Evolutionary conservation across 2,797 vertebrate genomes (phyloP), one percentile per base, ranked within the genome.

Genomic region (Hirundo rustica): DNA sequence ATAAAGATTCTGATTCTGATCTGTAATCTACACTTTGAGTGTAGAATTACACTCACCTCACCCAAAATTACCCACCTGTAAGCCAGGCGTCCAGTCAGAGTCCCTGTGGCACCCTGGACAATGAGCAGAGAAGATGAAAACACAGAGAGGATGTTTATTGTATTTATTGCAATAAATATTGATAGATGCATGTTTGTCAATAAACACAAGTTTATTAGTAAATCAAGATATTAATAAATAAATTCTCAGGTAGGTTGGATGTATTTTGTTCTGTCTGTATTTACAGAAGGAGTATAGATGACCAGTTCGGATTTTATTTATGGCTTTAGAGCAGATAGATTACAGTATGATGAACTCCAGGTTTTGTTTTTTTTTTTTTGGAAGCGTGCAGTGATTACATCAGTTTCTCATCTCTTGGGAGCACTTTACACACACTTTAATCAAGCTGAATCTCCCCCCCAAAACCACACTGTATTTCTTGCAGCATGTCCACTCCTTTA

Each of bases 211-310:
- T 20, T 77, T 77, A 54, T 50, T 71, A 50, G 36, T 40, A 54
- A 71, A 40, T 15, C 0, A 26, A 18, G 2, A 38, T 68, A 36
- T 73, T 16, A 32, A 57, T 30, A 68, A 58, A 54, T 13, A 20
- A 5, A 10, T 85, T 67, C 11, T n/a, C 1, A 0, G 2, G 1
- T 57, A 42, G 6, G 2, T 47, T 25, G 12, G 19, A 34, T 38
- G 4, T n/a, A 7, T n/a, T 72, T 51, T 5, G 0, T 54, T 38
- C 4, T 26, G 10, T 40, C 15, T 58, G 11, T 85, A 1, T 42
- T 77, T 72, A 45, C 10, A 66, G 15, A n/a, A 64, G 8, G 11
- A 44, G 6, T 22, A 11, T 26, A 36, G 14, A 51, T 62, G 27
- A 11, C 7, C 14, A 25, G 1, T 57, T 54, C 61, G 40, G 30